phyloP scores from a whole-genome alignment of 2,113 vertebrate species.

The Melanostigma gelatinosum region DNA sequence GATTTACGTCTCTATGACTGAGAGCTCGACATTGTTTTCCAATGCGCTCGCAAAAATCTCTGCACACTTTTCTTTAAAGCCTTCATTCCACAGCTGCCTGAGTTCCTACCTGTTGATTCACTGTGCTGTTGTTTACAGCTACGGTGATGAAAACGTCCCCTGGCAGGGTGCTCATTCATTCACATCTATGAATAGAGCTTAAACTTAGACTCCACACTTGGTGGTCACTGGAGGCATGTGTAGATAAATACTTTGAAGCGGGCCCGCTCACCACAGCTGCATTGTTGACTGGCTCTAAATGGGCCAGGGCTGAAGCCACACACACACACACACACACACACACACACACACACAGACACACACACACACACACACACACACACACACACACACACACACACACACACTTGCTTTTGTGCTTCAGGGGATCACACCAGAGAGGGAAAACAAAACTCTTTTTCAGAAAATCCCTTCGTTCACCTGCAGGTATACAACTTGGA shows the following conservation, averaged over 20 bases:
- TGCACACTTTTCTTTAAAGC: slow-evolving; percentile 3
- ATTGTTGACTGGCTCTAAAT: slow-evolving; percentile 78
- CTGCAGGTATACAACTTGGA: slow-evolving; percentile 74
- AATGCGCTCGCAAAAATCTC: neutral
- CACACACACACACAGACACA: slow-evolving; percentile 22
- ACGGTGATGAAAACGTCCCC: slow-evolving; percentile 71
- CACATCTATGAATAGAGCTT: slow-evolving; percentile 82
- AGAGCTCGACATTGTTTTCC: neutral
- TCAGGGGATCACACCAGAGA: slow-evolving; percentile 25
- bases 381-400: slow-evolving; percentile 23
- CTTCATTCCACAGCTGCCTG: slow-evolving; percentile 42
- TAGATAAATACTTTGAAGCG: slow-evolving; percentile 81
- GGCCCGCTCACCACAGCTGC: slow-evolving; percentile 72
- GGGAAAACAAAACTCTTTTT: slow-evolving; percentile 5
- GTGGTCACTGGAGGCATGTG: slow-evolving; percentile 81
- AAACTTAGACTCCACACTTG: slow-evolving; percentile 76
- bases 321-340: slow-evolving; percentile 21
- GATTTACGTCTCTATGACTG: neutral
- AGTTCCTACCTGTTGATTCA: slow-evolving; percentile 80
- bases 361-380: slow-evolving; percentile 32
- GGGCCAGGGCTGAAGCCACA: slow-evolving; percentile 64
- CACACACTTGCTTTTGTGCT: slow-evolving; percentile 27
- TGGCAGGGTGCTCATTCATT: slow-evolving; percentile 79
- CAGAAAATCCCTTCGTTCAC: slow-evolving; percentile 65
- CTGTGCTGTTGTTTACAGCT: slow-evolving; percentile 74